Conservation (phyloP, 1,140 invertebrate species). For the Ceratosolen fusciceps region DNA sequence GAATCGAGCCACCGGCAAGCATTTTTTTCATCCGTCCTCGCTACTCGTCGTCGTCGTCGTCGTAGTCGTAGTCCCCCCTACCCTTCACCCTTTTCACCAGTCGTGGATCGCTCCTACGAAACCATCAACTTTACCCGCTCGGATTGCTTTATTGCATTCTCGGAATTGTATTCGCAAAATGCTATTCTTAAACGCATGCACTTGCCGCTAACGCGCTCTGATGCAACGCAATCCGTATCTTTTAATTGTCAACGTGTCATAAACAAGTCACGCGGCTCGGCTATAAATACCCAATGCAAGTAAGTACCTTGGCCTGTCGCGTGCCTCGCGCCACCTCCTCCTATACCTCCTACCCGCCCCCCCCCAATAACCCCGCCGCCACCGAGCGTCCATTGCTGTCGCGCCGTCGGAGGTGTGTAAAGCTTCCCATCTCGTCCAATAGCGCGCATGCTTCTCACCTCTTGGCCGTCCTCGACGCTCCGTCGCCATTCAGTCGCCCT, state of each 20-base stretch:
- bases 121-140: no score
- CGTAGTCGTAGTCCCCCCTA: not conserved
- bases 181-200: not conserved
- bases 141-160: slow-evolving; percentile 14
- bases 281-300: slow-evolving; percentile 1
- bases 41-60: no score
- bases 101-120: slow-evolving; percentile 28
- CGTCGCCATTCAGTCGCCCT: not conserved
- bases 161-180: slow-evolving; percentile 10
- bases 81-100: not conserved
- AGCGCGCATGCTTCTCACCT: not conserved
- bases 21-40: not conserved
- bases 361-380: no score
- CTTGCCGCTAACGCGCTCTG: not conserved
- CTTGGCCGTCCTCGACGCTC: not conserved
- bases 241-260: slow-evolving; percentile 13
- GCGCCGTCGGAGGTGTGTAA: no score
- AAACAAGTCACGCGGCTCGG: not conserved
- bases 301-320: not conserved
- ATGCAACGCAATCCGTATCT: slow-evolving; percentile 5
- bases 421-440: not conserved
- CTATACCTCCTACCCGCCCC: no score
- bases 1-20: no score
- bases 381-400: no score
- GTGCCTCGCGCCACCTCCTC: no score